phyloP scores from a whole-genome alignment of 1,140 invertebrate species.

The Leptonema lineaticorne region DNA sequence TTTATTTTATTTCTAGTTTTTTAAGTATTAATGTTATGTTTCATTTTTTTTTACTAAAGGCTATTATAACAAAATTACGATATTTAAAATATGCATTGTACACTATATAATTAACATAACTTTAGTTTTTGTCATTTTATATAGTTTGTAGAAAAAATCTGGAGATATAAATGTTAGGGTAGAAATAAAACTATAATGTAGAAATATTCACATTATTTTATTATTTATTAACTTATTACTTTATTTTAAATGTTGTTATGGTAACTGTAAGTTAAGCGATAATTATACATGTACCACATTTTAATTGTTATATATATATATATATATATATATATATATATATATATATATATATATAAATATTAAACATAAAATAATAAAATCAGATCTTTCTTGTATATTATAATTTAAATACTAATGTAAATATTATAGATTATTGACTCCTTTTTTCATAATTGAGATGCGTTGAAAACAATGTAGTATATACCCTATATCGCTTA shows the following conservation, averaged over 20 bases:
- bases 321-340: neutral
- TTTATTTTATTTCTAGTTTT: neutral
- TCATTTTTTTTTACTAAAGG: neutral
- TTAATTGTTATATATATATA: neutral
- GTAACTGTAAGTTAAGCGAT: constrained; percentile 13
- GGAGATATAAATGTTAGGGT: too few species aligned
- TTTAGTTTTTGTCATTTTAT: too few species aligned
- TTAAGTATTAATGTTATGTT: neutral
- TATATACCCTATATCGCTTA: too few species aligned
- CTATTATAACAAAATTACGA: too few species aligned
- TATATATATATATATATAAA: neutral
- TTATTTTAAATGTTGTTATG: constrained; percentile 16
- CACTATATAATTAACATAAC: too few species aligned
- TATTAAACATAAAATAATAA: constrained; percentile 11
- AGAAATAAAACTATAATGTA: constrained; percentile 6
- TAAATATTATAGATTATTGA: too few species aligned
- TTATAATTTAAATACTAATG: constrained; percentile 4
- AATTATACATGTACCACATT: constrained; percentile 2
- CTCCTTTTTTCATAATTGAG: too few species aligned
- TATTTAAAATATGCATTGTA: too few species aligned
- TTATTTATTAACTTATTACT: constrained; percentile 14
- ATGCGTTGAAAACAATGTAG: too few species aligned
- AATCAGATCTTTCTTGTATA: constrained; percentile 14
- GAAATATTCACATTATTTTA: constrained; percentile 18
- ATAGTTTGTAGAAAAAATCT: too few species aligned